These are phyloP conservation scores for Nemapogon koenigi DNA, from an alignment of 2,888 invertebrate genomes.

Conservation along the genomic window DNA sequence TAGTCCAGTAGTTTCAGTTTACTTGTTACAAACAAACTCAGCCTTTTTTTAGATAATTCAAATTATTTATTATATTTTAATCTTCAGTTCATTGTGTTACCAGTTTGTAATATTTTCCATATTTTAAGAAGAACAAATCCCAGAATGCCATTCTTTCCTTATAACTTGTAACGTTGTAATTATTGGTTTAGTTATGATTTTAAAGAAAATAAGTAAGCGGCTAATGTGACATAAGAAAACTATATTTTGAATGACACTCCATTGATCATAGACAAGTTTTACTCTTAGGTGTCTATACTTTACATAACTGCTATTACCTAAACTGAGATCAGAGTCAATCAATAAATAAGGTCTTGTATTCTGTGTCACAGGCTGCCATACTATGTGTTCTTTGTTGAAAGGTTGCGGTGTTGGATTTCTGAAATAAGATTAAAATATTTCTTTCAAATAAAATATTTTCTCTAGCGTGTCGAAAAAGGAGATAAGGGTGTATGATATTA, in stretches of 20 bases:
- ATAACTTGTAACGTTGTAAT: too few relatives aligned
- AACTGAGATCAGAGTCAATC: slow-evolving; percentile 32
- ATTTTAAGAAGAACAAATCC: slow-evolving; percentile 44
- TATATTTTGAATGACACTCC: too few relatives aligned
- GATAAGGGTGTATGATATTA: too few relatives aligned
- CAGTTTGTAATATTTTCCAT: slow-evolving; percentile 34
- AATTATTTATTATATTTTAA: slow-evolving; percentile 8
- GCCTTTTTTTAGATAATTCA: too few relatives aligned
- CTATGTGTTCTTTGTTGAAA: slow-evolving; percentile 30
- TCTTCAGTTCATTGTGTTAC: slow-evolving; percentile 17
- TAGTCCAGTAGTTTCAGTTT: not conserved
- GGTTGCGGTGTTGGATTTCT: slow-evolving; percentile 41
- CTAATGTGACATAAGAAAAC: too few relatives aligned
- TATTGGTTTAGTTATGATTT: too few relatives aligned
- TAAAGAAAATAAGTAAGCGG: too few relatives aligned
- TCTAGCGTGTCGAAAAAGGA: too few relatives aligned
- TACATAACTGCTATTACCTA: slow-evolving; percentile 35
- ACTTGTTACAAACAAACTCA: not conserved
- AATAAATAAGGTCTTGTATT: slow-evolving; percentile 34
- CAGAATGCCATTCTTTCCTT: slow-evolving; percentile 48
- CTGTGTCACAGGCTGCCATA: slow-evolving; percentile 31
- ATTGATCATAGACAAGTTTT: too few relatives aligned
- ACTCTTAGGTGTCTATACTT: too few relatives aligned
- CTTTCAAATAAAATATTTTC: too few relatives aligned
- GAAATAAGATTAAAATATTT: slow-evolving; percentile 22